A percentile compares a stretch with the other conserved stretches of the same genome.
These are phyloP conservation scores for Eremophila alpestris DNA, from an alignment of 2,797 vertebrate genomes.

Conservation along the genomic window DNA sequence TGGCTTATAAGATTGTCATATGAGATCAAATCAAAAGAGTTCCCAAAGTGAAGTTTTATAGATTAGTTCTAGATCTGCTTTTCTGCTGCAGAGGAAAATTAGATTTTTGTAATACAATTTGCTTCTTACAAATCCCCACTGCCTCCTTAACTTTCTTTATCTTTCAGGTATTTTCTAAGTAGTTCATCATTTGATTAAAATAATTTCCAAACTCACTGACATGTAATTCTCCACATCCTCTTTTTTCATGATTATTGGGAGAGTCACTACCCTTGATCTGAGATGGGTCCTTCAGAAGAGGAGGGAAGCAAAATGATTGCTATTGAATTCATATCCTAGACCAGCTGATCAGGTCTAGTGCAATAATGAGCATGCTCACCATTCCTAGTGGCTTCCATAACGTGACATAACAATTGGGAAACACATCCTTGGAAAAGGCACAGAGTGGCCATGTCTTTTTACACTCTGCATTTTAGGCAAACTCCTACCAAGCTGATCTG, in stretches of 20 bases:
- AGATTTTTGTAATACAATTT: neutral
- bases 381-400: neutral
- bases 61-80: neutral
- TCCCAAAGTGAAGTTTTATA: neutral
- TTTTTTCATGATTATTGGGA: neutral
- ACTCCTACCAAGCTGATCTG: neutral
- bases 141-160: neutral
- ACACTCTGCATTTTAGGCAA: neutral
- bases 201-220: neutral
- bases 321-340: neutral
- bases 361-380: neutral
- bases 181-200: neutral
- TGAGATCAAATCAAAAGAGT: neutral
- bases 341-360: neutral
- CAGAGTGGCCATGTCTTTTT: neutral
- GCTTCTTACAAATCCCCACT: neutral
- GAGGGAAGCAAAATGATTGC: neutral
- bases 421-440: neutral
- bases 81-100: neutral
- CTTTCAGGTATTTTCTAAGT: neutral
- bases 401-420: neutral
- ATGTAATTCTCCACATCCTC: neutral
- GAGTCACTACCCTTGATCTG: neutral
- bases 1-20: neutral
- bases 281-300: neutral